These are phyloP conservation scores for Crotophaga sulcirostris DNA, from an alignment of 2,113 vertebrate species.

Conservation along the genomic window DNA sequence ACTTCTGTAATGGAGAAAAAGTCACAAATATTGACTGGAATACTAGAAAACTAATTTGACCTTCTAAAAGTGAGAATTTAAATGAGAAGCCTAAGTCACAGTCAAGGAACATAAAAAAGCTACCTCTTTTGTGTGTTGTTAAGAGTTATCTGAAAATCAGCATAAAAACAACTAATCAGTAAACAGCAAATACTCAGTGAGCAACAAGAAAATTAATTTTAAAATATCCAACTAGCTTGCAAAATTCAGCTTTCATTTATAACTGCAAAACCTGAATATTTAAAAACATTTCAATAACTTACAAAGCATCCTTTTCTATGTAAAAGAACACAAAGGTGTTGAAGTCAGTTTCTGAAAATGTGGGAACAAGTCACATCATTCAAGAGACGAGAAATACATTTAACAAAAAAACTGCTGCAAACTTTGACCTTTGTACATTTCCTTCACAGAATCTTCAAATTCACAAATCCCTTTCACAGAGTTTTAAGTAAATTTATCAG, in stretches of 20 bases:
- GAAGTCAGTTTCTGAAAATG: not conserved
- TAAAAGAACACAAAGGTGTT: not conserved
- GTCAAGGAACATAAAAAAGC: not conserved
- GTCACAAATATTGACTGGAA: not conserved
- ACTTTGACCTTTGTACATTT: not conserved
- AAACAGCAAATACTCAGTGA: not conserved
- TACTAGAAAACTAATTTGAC: not conserved
- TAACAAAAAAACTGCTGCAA: not conserved
- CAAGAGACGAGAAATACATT: not conserved
- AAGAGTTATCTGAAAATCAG: not conserved
- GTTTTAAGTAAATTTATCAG: not conserved
- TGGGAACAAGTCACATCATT: not conserved
- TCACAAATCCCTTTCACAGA: not conserved
- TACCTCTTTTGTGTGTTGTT: not conserved
- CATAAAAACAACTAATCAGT: not conserved
- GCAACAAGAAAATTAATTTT: not conserved
- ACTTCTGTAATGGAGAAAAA: not conserved
- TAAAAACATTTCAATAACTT: not conserved
- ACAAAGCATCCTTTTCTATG: not conserved
- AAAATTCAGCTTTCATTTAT: not conserved
- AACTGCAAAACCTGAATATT: not conserved
- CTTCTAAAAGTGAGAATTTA: not conserved
- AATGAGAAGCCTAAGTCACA: not conserved
- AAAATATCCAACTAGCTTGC: not conserved
- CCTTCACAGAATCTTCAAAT: not conserved